Percentiles rank a stretch among this genome's conserved stretches.
Conservation (phyloP, 2,797 vertebrate genomes). For the Acrossocheilus fasciatus region DNA sequence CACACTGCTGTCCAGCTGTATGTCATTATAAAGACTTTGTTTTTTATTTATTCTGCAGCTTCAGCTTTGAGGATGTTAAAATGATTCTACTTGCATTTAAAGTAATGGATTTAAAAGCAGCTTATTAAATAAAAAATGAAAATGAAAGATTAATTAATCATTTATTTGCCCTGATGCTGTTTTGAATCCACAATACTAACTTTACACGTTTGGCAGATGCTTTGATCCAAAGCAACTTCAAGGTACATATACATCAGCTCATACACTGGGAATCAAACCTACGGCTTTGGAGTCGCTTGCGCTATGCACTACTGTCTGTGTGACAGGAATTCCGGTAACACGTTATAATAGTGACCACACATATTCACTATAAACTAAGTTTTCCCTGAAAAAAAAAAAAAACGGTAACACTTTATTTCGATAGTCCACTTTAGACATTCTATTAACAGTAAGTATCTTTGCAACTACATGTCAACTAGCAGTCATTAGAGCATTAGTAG, state of each 20-base stretch:
- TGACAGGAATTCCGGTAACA: neutral
- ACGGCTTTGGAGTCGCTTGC: neutral
- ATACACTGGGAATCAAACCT: neutral
- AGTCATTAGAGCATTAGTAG: too few species aligned
- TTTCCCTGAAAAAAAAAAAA: too few species aligned
- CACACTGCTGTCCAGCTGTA: conserved; percentile 5
- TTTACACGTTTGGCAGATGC: neutral
- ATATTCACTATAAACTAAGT: too few species aligned
- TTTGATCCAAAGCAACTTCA: neutral
- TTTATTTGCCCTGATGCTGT: neutral
- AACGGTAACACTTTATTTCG: too few species aligned
- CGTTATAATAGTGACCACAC: too few species aligned
- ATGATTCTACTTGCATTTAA: neutral
- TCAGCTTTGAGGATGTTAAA: conserved; percentile 3
- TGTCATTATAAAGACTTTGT: neutral
- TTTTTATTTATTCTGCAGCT: neutral
- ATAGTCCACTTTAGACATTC: too few species aligned
- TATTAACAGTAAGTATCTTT: too few species aligned
- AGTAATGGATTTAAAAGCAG: conserved; percentile 1
- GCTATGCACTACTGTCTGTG: neutral
- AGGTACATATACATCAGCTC: neutral
- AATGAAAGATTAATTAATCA: neutral
- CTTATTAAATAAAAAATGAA: neutral
- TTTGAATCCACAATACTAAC: neutral
- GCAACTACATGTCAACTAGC: too few species aligned